Conservation (phyloP, 2,797 vertebrate species). For the Myripristis murdjan region DNA sequence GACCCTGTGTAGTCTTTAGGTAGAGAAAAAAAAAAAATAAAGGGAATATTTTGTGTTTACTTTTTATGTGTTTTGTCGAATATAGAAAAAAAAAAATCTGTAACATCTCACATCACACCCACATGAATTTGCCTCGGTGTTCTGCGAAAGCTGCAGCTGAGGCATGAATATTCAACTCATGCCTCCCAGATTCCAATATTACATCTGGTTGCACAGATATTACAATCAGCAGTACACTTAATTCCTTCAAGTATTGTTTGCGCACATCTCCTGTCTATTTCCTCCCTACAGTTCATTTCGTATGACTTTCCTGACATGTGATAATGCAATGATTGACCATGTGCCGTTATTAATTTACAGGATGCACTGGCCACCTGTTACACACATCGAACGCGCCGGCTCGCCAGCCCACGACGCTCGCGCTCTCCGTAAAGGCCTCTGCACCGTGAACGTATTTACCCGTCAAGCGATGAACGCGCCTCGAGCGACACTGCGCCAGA, state of each 20-base stretch:
- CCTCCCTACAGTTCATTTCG: slow-evolving; percentile 12
- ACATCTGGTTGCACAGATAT: background rate
- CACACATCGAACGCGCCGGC: slow-evolving; percentile 26
- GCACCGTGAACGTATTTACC: slow-evolving; percentile 32
- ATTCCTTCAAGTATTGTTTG: background rate
- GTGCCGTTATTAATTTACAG: slow-evolving; percentile 44
- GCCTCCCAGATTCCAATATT: background rate
- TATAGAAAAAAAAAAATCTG: background rate
- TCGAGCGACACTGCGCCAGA: slow-evolving; percentile 24
- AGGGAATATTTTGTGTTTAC: slow-evolving; percentile 92
- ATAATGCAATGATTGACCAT: slow-evolving; percentile 31
- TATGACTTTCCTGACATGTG: slow-evolving; percentile 20
- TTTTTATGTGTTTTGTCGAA: slow-evolving; percentile 67
- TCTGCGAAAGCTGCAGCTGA: background rate
- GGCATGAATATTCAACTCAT: background rate
- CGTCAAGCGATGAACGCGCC: slow-evolving; percentile 13
- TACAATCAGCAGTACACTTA: background rate
- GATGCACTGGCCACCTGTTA: slow-evolving; percentile 40
- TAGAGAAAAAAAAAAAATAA: slow-evolving; percentile 90
- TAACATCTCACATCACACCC: background rate
- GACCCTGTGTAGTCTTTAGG: slow-evolving; percentile 96
- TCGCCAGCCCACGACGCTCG: slow-evolving; percentile 21
- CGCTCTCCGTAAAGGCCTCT: slow-evolving; percentile 39
- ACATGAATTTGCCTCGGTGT: background rate
- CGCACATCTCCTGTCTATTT: slow-evolving; percentile 3